These are phyloP conservation scores for Teleogryllus oceanicus DNA, from an alignment of 2,888 invertebrate species.

Conservation along the genomic window DNA sequence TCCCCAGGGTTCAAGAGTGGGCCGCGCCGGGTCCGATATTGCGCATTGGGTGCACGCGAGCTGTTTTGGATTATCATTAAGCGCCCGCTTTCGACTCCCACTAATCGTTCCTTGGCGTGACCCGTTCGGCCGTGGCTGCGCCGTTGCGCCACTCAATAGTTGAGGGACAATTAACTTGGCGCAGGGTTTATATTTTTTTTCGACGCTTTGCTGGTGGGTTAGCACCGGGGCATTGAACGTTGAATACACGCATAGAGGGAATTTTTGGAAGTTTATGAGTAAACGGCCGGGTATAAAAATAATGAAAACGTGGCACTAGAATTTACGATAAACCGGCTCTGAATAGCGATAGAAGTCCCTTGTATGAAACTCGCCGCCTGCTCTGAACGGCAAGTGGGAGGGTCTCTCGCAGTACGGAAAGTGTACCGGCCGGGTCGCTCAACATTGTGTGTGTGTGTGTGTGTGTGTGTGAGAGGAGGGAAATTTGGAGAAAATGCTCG, in stretches of 20 bases:
- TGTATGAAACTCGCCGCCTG: too few relatives aligned
- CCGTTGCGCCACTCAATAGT: not conserved
- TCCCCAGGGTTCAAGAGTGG: too few relatives aligned
- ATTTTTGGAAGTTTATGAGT: not conserved
- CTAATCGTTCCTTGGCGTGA: conserved; percentile 10
- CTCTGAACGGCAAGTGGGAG: too few relatives aligned
- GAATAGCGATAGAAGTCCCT: too few relatives aligned
- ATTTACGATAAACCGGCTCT: too few relatives aligned
- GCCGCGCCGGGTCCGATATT: too few relatives aligned
- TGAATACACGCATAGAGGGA: not conserved
- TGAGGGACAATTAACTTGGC: not conserved
- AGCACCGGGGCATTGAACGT: not conserved
- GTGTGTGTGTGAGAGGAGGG: too few relatives aligned
- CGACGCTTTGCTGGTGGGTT: not conserved
- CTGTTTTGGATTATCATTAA: too few relatives aligned
- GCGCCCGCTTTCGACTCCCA: not conserved
- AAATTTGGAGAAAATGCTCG: not conserved
- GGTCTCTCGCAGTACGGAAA: too few relatives aligned
- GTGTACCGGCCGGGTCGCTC: too few relatives aligned
- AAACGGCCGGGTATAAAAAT: not conserved
- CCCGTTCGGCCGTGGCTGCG: not conserved
- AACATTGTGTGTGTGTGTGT: too few relatives aligned
- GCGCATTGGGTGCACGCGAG: too few relatives aligned
- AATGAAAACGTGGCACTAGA: not conserved
- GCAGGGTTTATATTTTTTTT: not conserved